Evolutionary conservation across 2,888 invertebrate genomes (phyloP), one percentile per base, ranked within the genome.

Genomic region (Metallyticus violacea): DNA sequence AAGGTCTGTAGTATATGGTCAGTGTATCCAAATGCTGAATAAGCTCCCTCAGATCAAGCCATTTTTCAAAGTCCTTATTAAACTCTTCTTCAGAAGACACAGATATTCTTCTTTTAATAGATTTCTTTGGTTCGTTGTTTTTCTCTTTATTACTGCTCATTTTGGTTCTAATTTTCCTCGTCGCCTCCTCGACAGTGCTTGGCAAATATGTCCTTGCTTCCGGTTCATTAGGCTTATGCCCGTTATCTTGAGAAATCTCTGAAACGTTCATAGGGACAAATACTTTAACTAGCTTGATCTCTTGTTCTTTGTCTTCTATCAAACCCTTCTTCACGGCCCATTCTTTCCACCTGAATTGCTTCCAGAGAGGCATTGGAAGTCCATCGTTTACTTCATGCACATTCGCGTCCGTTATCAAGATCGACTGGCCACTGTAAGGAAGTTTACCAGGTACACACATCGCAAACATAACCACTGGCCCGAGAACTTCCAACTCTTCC

Each of bases 301-400:
- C 81, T 3, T 22, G 25, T 7, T n/a, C 30, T 81, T 15, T 6
- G 25, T 81, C 7, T 29, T 81, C 15, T 30, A 87, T 79, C 5
- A 88, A 29, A 2, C 88, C 88, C 26, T 76, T 78, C 79, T 77
- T 85, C 27, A 86, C 9, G 9, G 88, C 88, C 88, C 88, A 88
- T 2, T 83, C 83, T 26, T 86, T 86, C 86, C 88, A 88, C 15
- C 88, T 87, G 29, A 88, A 86, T 22, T 40, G 78, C 62, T 88
- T 87, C 88, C 88, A 88, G 25, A 86, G 78, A 0, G 88, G 88
- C 6, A 85, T 88, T 27, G 85, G 40, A 9, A 83, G 85, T n/a
- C 85, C 29, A 9, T 76, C 80, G 1, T 29, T n/a, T 6, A 22
- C 40, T 4, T 9, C 0, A 4, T 15, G 22, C 22, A 62, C 3